Evolutionary conservation across 2,888 invertebrate species (phyloP).

Genomic region (Clostera curtula): DNA sequence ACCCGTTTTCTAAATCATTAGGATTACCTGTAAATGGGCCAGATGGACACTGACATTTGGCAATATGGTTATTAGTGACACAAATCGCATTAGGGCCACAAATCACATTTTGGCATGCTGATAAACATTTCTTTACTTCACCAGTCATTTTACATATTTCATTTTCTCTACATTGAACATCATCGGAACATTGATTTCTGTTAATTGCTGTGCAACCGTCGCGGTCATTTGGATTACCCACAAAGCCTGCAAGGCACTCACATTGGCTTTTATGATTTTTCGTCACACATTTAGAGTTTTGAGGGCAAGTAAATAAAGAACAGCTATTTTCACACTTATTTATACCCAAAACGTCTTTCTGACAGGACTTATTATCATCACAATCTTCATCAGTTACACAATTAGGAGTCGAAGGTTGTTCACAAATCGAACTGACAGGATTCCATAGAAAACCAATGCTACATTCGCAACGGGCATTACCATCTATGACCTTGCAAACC

Average conservation of each 20-base stretch:
- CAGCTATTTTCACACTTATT: slow-evolving; percentile 88
- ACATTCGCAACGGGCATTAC: slow-evolving; percentile 86
- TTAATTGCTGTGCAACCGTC: slow-evolving; percentile 86
- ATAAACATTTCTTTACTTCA: slow-evolving; percentile 79
- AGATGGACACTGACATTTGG: slow-evolving; percentile 92
- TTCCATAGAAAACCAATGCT: slow-evolving; percentile 87
- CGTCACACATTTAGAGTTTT: slow-evolving; percentile 87
- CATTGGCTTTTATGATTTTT: slow-evolving; percentile 84
- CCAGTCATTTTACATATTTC: slow-evolving; percentile 82
- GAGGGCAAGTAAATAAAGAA: slow-evolving; percentile 86
- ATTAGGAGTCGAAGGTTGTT: slow-evolving; percentile 90
- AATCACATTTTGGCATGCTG: slow-evolving; percentile 83
- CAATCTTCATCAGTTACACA: slow-evolving; percentile 84
- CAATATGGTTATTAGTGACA: slow-evolving; percentile 90
- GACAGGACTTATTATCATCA: slow-evolving; percentile 80
- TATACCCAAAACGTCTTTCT: slow-evolving; percentile 89
- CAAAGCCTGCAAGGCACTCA: slow-evolving; percentile 87
- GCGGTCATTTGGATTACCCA: slow-evolving; percentile 92
- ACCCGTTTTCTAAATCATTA: slow-evolving; percentile 82
- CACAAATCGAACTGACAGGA: slow-evolving; percentile 85
- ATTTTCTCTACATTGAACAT: slow-evolving; percentile 88
- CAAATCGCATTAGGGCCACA: slow-evolving; percentile 93
- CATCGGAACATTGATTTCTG: slow-evolving; percentile 84
- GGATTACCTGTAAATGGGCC: slow-evolving; percentile 92
- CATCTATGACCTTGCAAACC: slow-evolving; percentile 81